These are phyloP conservation scores for Charanyca ferruginea DNA, from an alignment of 2,888 invertebrate genomes.

Conservation along the genomic window DNA sequence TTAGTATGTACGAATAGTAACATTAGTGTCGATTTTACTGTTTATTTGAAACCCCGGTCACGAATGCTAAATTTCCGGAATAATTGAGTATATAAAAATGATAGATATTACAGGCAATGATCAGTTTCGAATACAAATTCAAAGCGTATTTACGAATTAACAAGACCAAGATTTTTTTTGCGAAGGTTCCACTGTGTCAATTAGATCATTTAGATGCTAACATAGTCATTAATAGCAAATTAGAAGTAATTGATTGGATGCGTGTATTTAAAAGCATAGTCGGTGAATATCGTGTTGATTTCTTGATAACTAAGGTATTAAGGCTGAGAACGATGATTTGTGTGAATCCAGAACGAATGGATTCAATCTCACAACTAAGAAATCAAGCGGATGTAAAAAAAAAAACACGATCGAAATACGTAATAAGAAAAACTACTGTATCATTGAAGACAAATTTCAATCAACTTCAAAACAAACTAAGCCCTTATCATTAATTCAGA, in stretches of 20 bases:
- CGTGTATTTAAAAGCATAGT: conserved; percentile 3
- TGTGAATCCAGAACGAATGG: too few relatives aligned
- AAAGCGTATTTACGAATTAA: conserved; percentile 50
- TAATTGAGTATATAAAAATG: conserved; percentile 26
- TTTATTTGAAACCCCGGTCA: conserved; percentile 49
- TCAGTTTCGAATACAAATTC: conserved; percentile 44
- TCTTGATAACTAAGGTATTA: too few relatives aligned
- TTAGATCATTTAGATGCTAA: conserved; percentile 45
- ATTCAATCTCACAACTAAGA: too few relatives aligned
- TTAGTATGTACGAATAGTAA: conserved; percentile 16
- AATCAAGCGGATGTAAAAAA: too few relatives aligned
- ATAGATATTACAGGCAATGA: conserved; percentile 27
- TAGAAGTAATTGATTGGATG: conserved; percentile 35
- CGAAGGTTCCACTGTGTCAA: conserved; percentile 38
- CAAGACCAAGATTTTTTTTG: conserved; percentile 36
- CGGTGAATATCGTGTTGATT: too few relatives aligned
- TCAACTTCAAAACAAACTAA: conserved; percentile 12
- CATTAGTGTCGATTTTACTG: conserved; percentile 20
- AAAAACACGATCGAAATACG: too few relatives aligned
- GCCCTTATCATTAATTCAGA: conserved; percentile 47
- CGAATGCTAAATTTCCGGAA: too few relatives aligned
- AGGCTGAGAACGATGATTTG: too few relatives aligned
- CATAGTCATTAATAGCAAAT: conserved; percentile 20
- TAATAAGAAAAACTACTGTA: too few relatives aligned
- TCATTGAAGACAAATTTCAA: conserved; percentile 18